Conservation (phyloP, 2,888 invertebrate genomes). For the Meiosimyza decipiens region DNA sequence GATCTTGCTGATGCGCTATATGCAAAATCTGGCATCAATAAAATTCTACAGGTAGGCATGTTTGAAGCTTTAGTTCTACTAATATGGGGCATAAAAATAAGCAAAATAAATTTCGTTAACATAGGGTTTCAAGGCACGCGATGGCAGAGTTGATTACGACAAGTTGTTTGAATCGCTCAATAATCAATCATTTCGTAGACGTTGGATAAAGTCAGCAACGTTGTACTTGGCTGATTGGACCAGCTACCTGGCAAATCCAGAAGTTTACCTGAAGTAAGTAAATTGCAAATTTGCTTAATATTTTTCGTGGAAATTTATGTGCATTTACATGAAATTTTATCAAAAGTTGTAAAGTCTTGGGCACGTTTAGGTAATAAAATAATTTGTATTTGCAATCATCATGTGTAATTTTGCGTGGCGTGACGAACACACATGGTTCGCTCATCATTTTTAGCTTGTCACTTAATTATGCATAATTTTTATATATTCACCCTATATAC, state of each 20-base stretch:
- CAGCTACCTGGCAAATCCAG: conserved; percentile 79
- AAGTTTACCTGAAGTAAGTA: conserved; percentile 77
- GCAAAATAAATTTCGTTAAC: not conserved
- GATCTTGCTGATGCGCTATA: conserved; percentile 80
- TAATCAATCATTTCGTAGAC: conserved; percentile 81
- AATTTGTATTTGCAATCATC: no score
- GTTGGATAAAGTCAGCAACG: conserved; percentile 83
- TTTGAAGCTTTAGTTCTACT: not conserved
- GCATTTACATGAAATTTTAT: no score
- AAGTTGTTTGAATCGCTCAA: conserved; percentile 81
- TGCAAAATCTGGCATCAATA: conserved; percentile 78
- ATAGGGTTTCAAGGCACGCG: conserved; percentile 73
- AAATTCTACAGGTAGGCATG: conserved; percentile 70
- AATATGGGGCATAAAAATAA: not conserved
- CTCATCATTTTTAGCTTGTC: no score
- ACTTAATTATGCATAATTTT: no score
- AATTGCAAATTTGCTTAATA: not conserved
- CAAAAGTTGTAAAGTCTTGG: no score
- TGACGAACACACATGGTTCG: no score
- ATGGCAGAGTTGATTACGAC: conserved; percentile 78
- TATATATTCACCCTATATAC: no score
- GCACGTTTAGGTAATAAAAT: no score
- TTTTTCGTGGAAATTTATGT: not conserved
- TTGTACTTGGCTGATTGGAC: conserved; percentile 80
- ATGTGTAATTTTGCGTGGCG: no score